Percentiles rank a stretch among this genome's conserved stretches.
Evolutionary conservation across 2,888 invertebrate genomes (phyloP).

Genomic region (Clivina fossor): DNA sequence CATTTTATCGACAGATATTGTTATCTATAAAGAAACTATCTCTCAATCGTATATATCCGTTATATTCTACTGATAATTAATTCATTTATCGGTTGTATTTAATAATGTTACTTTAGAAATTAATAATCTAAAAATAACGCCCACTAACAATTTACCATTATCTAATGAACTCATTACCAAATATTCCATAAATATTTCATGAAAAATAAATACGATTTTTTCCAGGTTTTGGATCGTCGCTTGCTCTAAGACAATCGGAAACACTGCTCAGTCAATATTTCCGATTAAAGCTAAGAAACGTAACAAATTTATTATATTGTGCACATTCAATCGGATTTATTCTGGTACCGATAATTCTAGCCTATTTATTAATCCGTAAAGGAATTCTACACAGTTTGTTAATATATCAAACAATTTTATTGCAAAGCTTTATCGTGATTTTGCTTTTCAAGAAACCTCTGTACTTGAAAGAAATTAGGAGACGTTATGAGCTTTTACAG

Average conservation of each 20-base stretch:
- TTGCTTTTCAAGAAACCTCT: constrained; percentile 59
- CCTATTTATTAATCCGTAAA: constrained; percentile 55
- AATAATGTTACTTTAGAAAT: too few species aligned
- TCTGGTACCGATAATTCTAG: constrained; percentile 56
- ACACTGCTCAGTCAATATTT: constrained; percentile 62
- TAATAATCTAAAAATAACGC: too few species aligned
- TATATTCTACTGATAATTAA: too few species aligned
- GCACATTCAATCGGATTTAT: constrained; percentile 60
- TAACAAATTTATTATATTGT: constrained; percentile 58
- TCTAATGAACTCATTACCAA: too few species aligned
- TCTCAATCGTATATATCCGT: too few species aligned
- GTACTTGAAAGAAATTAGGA: constrained; percentile 51
- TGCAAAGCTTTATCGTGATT: constrained; percentile 60
- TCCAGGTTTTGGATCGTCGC: constrained; percentile 60
- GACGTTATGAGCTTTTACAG: constrained; percentile 46
- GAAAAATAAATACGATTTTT: constrained; percentile 38
- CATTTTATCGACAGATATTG: too few species aligned
- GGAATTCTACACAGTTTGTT: constrained; percentile 54
- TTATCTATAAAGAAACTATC: too few species aligned
- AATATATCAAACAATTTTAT: constrained; percentile 60
- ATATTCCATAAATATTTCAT: constrained; percentile 11
- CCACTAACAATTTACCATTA: too few species aligned
- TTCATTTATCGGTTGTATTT: too few species aligned
- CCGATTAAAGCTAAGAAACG: constrained; percentile 57
- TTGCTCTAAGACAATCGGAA: constrained; percentile 61